These are phyloP conservation scores for Lissonota sp. DNA, from an alignment of 2,888 invertebrate genomes.

Conservation along the genomic window DNA sequence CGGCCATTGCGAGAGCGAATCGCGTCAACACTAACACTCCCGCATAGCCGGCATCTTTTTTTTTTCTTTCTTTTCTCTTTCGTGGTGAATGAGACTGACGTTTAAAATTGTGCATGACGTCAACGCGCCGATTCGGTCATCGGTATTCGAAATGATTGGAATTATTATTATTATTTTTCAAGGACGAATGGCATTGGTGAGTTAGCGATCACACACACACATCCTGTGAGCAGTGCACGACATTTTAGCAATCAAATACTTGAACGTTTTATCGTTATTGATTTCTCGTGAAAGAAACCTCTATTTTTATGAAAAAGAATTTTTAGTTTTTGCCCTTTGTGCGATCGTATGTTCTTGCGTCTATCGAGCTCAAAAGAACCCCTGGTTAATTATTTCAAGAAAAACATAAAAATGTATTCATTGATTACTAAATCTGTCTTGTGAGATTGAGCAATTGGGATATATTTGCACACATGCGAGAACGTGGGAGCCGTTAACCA, in stretches of 20 bases:
- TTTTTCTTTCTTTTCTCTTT: constrained; percentile 6
- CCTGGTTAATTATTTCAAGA: too few species aligned
- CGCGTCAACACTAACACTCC: background rate
- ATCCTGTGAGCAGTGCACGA: background rate
- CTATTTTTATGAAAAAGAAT: too few species aligned
- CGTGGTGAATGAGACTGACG: constrained; percentile 43
- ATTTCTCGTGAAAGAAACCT: too few species aligned
- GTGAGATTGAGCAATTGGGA: constrained; percentile 44
- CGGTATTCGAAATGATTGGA: constrained; percentile 39
- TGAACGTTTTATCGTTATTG: constrained; percentile 3
- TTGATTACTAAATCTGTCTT: too few species aligned
- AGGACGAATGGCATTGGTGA: background rate
- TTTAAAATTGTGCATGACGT: constrained; percentile 56
- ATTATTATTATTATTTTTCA: background rate
- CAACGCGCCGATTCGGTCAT: constrained; percentile 61
- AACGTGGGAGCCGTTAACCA: constrained; percentile 47
- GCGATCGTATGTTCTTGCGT: too few species aligned
- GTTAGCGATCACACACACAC: too few species aligned
- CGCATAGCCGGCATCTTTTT: background rate
- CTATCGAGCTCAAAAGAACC: too few species aligned
- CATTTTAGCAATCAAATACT: background rate
- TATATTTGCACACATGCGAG: constrained; percentile 55
- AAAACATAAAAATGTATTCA: too few species aligned
- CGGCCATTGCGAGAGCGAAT: background rate
- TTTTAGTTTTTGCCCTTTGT: too few species aligned